Evolutionary conservation across 2,888 invertebrate species (phyloP).

Genomic region (Drosophila borborema): DNA sequence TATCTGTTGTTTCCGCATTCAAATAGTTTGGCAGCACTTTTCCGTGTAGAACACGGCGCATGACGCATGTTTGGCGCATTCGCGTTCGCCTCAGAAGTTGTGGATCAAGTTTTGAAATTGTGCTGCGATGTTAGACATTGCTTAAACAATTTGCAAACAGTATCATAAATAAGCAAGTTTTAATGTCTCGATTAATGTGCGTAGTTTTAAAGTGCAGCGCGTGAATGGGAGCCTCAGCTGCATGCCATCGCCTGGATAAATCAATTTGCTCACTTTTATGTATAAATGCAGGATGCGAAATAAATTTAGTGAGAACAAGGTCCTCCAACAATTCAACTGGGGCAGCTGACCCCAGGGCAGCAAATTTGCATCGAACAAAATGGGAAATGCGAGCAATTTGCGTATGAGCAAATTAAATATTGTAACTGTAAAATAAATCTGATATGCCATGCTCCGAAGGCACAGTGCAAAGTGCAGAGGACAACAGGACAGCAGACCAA

Average conservation of each 20-base stretch:
- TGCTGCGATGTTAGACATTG: constrained; percentile 31
- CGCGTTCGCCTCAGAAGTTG: constrained; percentile 23
- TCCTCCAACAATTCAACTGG: constrained; percentile 39
- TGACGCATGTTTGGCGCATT: constrained; percentile 37
- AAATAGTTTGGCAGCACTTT: constrained; percentile 52
- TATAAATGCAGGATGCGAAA: constrained; percentile 39
- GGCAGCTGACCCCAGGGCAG: constrained; percentile 19
- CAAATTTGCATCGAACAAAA: constrained; percentile 60
- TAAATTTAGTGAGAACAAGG: constrained; percentile 43
- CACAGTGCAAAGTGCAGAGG: constrained; percentile 62
- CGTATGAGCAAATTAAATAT: constrained; percentile 77
- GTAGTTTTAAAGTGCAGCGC: constrained; percentile 1
- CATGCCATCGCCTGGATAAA: constrained; percentile 29
- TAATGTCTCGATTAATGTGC: constrained; percentile 11
- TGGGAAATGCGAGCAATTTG: constrained; percentile 69
- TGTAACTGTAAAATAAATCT: constrained; percentile 75
- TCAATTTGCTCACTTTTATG: constrained; percentile 45
- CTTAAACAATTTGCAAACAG: constrained; percentile 36
- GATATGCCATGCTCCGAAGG: constrained; percentile 61
- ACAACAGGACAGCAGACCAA: constrained; percentile 42
- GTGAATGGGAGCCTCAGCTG: constrained; percentile 26
- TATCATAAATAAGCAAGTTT: constrained; percentile 47
- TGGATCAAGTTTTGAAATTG: constrained; percentile 10
- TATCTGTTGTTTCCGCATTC: constrained; percentile 19
- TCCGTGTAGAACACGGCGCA: constrained; percentile 47